Percentiles rank a stretch among this genome's conserved stretches.
phyloP scores from a whole-genome alignment of 2,888 invertebrate species.

The Julus scandinavius region DNA sequence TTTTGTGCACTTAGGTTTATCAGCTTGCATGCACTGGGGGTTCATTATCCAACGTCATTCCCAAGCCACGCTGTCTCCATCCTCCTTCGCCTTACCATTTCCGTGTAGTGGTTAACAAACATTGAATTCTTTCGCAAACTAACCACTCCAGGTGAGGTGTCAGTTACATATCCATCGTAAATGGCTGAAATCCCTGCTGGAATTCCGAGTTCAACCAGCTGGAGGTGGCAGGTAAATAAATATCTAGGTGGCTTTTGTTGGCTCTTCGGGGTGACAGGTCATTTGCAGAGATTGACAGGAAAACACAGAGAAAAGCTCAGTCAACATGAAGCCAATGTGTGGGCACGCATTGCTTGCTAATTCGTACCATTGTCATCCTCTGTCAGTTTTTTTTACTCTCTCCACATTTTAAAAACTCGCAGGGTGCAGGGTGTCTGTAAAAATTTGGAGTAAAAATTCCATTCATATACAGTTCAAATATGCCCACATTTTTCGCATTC shows the following conservation, averaged over 20 bases:
- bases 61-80: not conserved
- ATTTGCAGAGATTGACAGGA: slow-evolving; percentile 2
- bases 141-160: slow-evolving; percentile 18
- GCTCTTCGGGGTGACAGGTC: not conserved
- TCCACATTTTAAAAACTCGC: not conserved
- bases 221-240: slow-evolving; percentile 2
- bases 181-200: slow-evolving; percentile 2
- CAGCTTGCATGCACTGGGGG: not conserved
- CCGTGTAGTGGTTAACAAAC: slow-evolving; percentile 18
- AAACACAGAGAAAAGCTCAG: slow-evolving; percentile 10
- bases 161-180: slow-evolving; percentile 18
- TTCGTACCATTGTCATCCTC: slow-evolving; percentile 1
- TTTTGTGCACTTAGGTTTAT: not conserved
- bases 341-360: slow-evolving; percentile 11
- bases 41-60: not conserved
- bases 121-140: slow-evolving; percentile 1
- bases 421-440: not conserved
- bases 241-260: slow-evolving; percentile 18
- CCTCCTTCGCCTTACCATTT: not conserved
- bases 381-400: not conserved
- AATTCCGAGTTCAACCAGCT: slow-evolving; percentile 1
- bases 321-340: slow-evolving; percentile 10
- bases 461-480: no score
- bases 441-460: no score
- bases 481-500: no score